Conservation (phyloP, 53 echinoderm and acorn worm species). For the Glandiceps talaboti region DNA sequence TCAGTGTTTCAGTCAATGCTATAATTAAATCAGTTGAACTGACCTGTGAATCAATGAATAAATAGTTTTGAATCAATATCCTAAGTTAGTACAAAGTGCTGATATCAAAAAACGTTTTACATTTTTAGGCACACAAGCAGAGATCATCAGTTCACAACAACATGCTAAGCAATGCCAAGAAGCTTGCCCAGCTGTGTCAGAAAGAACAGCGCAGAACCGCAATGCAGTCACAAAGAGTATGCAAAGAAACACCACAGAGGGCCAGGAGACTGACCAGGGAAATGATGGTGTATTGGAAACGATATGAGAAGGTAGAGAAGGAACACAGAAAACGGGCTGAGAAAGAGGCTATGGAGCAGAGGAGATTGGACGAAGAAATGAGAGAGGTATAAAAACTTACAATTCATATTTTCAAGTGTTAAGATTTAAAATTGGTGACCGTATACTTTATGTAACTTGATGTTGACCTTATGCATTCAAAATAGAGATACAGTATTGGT, state of each 20-base stretch:
- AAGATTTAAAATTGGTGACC: too few species aligned
- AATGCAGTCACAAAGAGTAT: slow-evolving; percentile 79
- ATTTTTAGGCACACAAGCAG: slow-evolving; percentile 77
- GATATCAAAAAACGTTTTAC: too few species aligned
- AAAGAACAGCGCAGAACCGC: slow-evolving; percentile 87
- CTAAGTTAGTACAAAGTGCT: too few species aligned
- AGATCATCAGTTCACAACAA: slow-evolving; percentile 80
- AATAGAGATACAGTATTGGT: too few species aligned
- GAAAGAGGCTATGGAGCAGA: slow-evolving; percentile 96
- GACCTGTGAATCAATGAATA: too few species aligned
- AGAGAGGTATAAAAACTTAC: too few species aligned
- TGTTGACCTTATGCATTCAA: too few species aligned
- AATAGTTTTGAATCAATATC: too few species aligned
- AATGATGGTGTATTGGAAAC: slow-evolving; percentile 98
- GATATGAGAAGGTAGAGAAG: slow-evolving; percentile 93
- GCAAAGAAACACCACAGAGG: slow-evolving; percentile 89
- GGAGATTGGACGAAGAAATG: slow-evolving; percentile 87
- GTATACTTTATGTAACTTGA: too few species aligned
- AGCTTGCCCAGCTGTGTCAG: slow-evolving; percentile 93
- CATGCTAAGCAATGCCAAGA: slow-evolving; percentile 87
- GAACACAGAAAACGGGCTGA: slow-evolving; percentile 93
- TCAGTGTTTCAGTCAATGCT: too few species aligned
- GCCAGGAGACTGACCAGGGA: slow-evolving; percentile 88
- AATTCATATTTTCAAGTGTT: too few species aligned
- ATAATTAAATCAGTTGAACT: too few species aligned